Conservation (phyloP, 2,797 vertebrate genomes). For the Mycteria americana region DNA sequence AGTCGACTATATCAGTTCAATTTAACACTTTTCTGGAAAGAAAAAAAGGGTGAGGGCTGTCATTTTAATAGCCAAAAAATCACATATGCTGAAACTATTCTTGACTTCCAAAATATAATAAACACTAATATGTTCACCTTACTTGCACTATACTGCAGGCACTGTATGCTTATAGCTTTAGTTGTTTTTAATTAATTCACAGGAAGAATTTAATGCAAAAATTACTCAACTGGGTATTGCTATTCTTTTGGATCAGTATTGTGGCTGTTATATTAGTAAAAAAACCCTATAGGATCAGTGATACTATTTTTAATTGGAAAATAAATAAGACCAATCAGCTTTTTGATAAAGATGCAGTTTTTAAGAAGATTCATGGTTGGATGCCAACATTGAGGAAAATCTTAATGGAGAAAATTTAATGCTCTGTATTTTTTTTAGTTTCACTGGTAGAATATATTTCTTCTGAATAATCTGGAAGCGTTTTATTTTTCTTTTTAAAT, state of each 20-base stretch:
- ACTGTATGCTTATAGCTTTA: background rate
- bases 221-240: background rate
- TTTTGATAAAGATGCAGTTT: background rate
- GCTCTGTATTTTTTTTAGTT: background rate
- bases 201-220: background rate
- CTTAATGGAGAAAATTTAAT: background rate
- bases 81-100: background rate
- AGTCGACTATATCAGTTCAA: background rate
- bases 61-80: background rate
- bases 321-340: background rate
- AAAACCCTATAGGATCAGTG: background rate
- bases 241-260: background rate
- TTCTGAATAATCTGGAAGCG: background rate
- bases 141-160: background rate
- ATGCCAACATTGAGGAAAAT: background rate
- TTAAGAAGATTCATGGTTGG: background rate
- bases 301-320: background rate
- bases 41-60: background rate
- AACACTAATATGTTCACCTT: background rate
- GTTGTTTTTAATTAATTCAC: background rate
- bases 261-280: background rate
- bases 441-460: background rate
- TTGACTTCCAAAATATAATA: background rate
- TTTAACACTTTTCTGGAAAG: background rate
- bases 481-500: background rate